Evolutionary conservation across 2,113 vertebrate genomes (phyloP).

Genomic region (Calypte anna): DNA sequence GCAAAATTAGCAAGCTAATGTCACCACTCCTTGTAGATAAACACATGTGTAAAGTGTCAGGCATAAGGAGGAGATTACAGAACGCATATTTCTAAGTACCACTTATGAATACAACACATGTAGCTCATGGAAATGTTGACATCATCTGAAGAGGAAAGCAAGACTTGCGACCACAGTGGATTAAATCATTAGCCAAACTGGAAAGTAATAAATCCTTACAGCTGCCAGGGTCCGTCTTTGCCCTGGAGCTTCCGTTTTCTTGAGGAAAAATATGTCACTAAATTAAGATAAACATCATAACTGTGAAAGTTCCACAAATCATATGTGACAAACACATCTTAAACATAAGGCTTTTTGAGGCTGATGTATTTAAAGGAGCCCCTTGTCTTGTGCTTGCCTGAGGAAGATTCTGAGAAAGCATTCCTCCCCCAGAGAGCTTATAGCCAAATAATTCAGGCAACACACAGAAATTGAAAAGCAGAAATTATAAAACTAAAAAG

Average conservation of each 20-base stretch:
- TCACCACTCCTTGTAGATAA: conserved; percentile 68
- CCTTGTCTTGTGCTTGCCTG: background rate
- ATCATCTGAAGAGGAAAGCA: conserved; percentile 65
- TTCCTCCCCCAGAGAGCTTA: background rate
- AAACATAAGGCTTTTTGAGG: background rate
- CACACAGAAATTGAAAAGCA: background rate
- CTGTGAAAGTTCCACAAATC: background rate
- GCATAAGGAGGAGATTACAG: conserved; percentile 73
- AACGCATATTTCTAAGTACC: conserved; percentile 65
- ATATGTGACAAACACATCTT: background rate
- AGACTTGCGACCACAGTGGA: conserved; percentile 56
- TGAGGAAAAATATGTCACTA: conserved; percentile 16
- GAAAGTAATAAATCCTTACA: conserved; percentile 53
- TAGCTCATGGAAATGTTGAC: conserved; percentile 63
- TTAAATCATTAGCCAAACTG: conserved; percentile 69
- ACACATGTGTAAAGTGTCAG: conserved; percentile 65
- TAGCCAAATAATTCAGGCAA: background rate
- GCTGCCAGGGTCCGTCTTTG: conserved; percentile 26
- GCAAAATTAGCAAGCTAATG: conserved; percentile 65
- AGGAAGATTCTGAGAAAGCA: background rate
- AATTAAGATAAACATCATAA: conserved; percentile 7
- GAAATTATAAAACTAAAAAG: background rate
- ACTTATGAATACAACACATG: conserved; percentile 69
- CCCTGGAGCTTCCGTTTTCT: background rate
- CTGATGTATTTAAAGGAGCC: background rate